Percentiles rank a stretch among this genome's conserved stretches.
Conservation (phyloP, 2,888 invertebrate genomes). For the Habroteleia sp. region DNA sequence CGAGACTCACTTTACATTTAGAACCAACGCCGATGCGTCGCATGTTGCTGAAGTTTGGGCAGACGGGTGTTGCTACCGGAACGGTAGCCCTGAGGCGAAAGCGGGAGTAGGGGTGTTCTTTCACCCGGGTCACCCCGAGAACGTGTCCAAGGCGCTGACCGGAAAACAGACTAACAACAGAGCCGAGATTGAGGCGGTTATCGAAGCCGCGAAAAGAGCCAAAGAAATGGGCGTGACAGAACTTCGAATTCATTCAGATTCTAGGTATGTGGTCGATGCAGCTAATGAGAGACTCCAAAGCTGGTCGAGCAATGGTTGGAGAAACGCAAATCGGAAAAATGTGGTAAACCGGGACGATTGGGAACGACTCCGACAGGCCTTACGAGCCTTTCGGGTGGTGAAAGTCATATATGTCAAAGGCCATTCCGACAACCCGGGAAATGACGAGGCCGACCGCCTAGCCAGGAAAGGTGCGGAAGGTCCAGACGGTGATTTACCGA, state of each 20-base stretch:
- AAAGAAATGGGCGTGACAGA: conserved; percentile 84
- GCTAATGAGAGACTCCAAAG: conserved; percentile 72
- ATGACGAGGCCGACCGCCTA: conserved; percentile 3
- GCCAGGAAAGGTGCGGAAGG: not conserved
- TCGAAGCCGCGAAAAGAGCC: conserved; percentile 87
- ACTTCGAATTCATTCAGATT: conserved; percentile 76
- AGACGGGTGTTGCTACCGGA: conserved; percentile 1
- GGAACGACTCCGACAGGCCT: conserved; percentile 82
- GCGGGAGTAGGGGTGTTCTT: conserved; percentile 81
- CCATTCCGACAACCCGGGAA: not conserved
- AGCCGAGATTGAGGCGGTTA: conserved; percentile 95
- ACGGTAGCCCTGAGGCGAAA: not conserved
- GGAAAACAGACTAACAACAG: conserved; percentile 95
- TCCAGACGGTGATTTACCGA: too few relatives aligned
- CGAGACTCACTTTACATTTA: too few relatives aligned
- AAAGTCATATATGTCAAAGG: not conserved
- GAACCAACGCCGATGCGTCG: too few relatives aligned
- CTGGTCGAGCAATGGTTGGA: conserved; percentile 96
- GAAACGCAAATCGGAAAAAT: conserved; percentile 85
- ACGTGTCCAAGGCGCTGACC: conserved; percentile 88
- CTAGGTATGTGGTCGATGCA: not conserved
- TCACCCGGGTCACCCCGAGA: conserved; percentile 87
- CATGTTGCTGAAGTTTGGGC: conserved; percentile 5
- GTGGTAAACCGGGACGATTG: conserved; percentile 94
- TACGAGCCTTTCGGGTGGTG: conserved; percentile 78